A percentile compares a stretch with the other conserved stretches of the same genome.
These are phyloP conservation scores for Pseudolaguvia tuberculata DNA, from an alignment of 2,113 vertebrate species.

Conservation along the genomic window DNA sequence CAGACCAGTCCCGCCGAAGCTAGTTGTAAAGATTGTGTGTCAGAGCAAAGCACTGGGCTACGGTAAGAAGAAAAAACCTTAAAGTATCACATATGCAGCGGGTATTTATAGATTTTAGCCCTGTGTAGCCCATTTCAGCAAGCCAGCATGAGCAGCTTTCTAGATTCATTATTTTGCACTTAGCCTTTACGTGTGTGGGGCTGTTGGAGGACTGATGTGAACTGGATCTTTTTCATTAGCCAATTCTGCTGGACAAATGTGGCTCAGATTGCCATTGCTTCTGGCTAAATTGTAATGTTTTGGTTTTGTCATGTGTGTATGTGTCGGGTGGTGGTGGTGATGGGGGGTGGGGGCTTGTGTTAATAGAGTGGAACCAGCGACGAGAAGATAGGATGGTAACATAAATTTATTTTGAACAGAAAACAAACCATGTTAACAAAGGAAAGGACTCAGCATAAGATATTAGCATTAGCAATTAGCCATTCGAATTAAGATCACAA, in stretches of 20 bases:
- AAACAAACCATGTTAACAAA: too few species aligned
- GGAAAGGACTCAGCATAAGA: too few species aligned
- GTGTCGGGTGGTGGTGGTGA: too few species aligned
- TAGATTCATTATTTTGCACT: constrained; percentile 58
- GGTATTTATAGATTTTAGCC: constrained; percentile 53
- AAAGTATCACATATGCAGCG: constrained; percentile 47
- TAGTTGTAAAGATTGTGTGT: constrained; percentile 42
- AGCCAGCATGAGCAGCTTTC: constrained; percentile 45
- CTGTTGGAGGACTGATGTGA: constrained; percentile 48
- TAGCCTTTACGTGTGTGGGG: constrained; percentile 49
- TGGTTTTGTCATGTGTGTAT: not conserved
- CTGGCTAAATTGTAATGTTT: constrained; percentile 1
- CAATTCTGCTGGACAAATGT: constrained; percentile 6
- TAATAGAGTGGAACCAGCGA: too few species aligned
- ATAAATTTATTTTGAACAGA: too few species aligned
- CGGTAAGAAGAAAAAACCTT: constrained; percentile 22
- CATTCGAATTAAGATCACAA: too few species aligned
- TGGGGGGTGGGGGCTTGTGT: too few species aligned
- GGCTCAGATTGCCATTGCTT: not conserved
- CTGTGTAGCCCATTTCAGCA: constrained; percentile 24
- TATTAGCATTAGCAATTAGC: too few species aligned
- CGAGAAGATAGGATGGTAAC: too few species aligned
- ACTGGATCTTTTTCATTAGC: constrained; percentile 6
- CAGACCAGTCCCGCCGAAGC: constrained; percentile 30
- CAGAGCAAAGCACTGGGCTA: constrained; percentile 46